Conservation (phyloP, 2,888 invertebrate species). For the Willowsia nigromaculata region DNA sequence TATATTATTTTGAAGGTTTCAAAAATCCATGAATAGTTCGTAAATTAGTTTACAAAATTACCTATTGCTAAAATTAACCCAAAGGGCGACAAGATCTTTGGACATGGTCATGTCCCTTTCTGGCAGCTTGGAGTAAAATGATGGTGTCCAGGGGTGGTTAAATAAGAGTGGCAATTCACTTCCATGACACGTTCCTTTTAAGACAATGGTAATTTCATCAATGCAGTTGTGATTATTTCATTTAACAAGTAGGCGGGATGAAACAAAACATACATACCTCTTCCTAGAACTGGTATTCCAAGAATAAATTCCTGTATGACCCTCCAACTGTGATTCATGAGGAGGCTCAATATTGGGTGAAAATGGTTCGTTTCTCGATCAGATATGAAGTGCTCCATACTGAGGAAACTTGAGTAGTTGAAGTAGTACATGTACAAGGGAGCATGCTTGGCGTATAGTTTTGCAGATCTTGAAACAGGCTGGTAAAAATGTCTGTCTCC, state of each 20-base stretch:
- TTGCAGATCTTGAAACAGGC: constrained; percentile 46
- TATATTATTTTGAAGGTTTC: no score
- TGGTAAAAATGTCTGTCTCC: constrained; percentile 70
- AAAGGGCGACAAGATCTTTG: constrained; percentile 38
- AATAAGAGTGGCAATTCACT: constrained; percentile 54
- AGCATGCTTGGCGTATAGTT: constrained; percentile 69
- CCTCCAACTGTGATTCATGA: constrained; percentile 45
- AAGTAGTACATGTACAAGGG: constrained; percentile 71
- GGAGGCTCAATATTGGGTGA: constrained; percentile 32
- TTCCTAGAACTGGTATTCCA: constrained; percentile 33
- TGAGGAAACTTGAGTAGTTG: constrained; percentile 49
- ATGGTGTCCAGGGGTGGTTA: constrained; percentile 65
- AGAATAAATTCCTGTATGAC: constrained; percentile 56
- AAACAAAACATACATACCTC: constrained; percentile 23
- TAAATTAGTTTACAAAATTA: no score
- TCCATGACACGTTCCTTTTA: constrained; percentile 50
- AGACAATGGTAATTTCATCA: no score
- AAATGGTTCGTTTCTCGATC: constrained; percentile 28
- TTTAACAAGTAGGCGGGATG: no score
- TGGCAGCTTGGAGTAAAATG: constrained; percentile 46
- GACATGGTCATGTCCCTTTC: constrained; percentile 60
- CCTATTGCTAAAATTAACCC: constrained; percentile 62
- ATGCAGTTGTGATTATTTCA: background rate
- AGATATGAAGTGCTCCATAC: constrained; percentile 56
- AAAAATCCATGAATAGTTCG: no score